Base-by-base conservation (phyloP, 2,888 invertebrate species). In the Callyntrura sp. region DNA sequence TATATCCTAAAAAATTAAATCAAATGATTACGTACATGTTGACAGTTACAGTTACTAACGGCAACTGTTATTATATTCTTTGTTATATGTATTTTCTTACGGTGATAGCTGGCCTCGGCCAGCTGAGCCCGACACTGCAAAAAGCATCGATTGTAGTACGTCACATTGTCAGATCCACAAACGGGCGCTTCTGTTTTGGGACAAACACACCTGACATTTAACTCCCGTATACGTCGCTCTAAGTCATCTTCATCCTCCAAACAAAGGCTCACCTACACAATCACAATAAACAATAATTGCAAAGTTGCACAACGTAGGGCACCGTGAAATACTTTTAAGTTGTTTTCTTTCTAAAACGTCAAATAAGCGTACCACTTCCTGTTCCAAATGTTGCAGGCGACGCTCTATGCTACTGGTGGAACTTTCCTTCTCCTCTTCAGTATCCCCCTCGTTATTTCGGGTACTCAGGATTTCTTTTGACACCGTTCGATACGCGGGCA, bases 61-160 rank as follows among this genome's bases (percentile, higher is more conserved):
- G 43, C 57, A 79, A 51, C 12, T 28, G 11, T 14, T 14, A 14
- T 9, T 20, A 25, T 14, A 28, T 57, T 25, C 5, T 17, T 6
- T 9, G 12, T 8, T 0, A 55, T 25, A 2, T 12, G 23, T 35
- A n/a, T 20, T 48, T 25, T 62, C 91, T 90, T 90, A 91, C 91
- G 23, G 25, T 91, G 88, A 85, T 90, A 91, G 51, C 68, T 68
- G 20, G 28, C 14, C 6, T 35, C n/a, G 6, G 90, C 86, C 25
- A 90, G 81, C 57, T 87, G 62, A 2, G 89, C 88, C 25, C 89
- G 68, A 73, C 91, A 91, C 9, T 86, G 87, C 20, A 91, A 43
- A 51, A 89, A 90, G 17, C 91, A 91, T 0, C 91, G 83, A 51
- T 91, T 91, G 43, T 84, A 88, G 51, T 91, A 91, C 3, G 91